A percentile compares a stretch with the other conserved stretches of the same genome.
These are phyloP conservation scores for Melolontha melolontha DNA, from an alignment of 2,888 invertebrate genomes.

Conservation along the genomic window DNA sequence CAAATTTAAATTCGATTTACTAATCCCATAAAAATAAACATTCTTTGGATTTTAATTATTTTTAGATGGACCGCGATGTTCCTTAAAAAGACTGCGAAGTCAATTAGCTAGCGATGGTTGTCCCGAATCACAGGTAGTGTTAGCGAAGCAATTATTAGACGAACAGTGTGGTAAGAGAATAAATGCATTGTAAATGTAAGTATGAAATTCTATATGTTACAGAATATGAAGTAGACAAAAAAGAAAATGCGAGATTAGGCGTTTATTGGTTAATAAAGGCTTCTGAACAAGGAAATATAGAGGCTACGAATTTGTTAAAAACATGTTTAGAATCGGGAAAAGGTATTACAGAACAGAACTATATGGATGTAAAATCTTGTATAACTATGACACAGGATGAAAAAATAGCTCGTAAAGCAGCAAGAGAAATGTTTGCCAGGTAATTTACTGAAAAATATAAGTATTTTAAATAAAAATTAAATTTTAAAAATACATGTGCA, in stretches of 20 bases:
- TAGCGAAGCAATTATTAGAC: constrained; percentile 86
- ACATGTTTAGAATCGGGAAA: constrained; percentile 79
- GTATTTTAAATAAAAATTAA: not conserved
- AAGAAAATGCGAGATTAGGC: constrained; percentile 84
- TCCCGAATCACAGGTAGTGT: constrained; percentile 88
- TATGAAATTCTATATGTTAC: constrained; percentile 33
- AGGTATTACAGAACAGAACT: constrained; percentile 81
- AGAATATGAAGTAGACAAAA: constrained; percentile 71
- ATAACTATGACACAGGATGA: constrained; percentile 88
- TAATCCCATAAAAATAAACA: constrained; percentile 18
- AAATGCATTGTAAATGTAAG: constrained; percentile 15
- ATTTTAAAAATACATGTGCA: not conserved
- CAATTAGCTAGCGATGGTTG: constrained; percentile 91
- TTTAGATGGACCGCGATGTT: constrained; percentile 76
- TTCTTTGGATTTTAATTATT: constrained; percentile 18
- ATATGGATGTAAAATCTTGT: constrained; percentile 81
- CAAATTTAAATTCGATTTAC: not conserved
- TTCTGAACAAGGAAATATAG: constrained; percentile 90
- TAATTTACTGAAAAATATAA: constrained; percentile 56
- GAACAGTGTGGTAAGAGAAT: constrained; percentile 77
- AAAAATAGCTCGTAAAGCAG: constrained; percentile 88
- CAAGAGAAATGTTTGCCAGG: constrained; percentile 88
- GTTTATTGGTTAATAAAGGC: constrained; percentile 94
- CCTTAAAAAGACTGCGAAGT: constrained; percentile 73
- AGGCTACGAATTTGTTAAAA: constrained; percentile 83